These are phyloP conservation scores for Drosophila dunni DNA, from an alignment of 1,140 invertebrate species.

Conservation along the genomic window DNA sequence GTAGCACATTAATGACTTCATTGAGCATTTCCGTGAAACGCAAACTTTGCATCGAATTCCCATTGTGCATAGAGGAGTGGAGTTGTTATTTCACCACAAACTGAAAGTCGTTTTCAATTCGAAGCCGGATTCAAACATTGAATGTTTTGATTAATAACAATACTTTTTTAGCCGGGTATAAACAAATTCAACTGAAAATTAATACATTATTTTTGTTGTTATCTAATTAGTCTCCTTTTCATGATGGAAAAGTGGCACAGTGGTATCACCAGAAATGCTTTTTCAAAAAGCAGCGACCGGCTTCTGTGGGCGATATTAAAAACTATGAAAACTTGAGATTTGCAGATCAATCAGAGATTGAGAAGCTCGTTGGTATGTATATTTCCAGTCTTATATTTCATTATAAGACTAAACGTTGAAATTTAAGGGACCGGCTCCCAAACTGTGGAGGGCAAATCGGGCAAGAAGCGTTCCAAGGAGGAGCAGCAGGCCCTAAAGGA, in stretches of 20 bases:
- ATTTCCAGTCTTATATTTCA: not conserved
- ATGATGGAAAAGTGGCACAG: constrained; percentile 95
- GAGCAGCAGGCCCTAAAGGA: constrained; percentile 86
- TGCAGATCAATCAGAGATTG: constrained; percentile 94
- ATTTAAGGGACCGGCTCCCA: constrained; percentile 24
- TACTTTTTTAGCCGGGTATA: not conserved
- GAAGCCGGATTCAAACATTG: no score
- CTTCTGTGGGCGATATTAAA: constrained; percentile 91
- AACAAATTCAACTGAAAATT: not conserved
- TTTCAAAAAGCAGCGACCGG: constrained; percentile 92
- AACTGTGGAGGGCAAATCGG: constrained; percentile 51
- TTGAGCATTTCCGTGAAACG: no score
- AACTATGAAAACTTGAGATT: constrained; percentile 93
- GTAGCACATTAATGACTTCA: no score
- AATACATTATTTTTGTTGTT: constrained; percentile 65
- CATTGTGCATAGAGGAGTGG: no score
- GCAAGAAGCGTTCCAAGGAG: constrained; percentile 84
- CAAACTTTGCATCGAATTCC: no score
- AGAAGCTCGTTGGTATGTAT: constrained; percentile 88
- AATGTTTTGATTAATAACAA: not conserved
- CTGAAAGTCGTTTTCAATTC: no score
- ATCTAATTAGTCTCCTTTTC: constrained; percentile 89
- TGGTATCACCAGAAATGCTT: constrained; percentile 97
- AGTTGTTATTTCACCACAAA: no score
- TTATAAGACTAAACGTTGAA: no score